These are phyloP conservation scores for Bufo bufo DNA, from an alignment of 2,113 vertebrate genomes.

Conservation along the genomic window DNA sequence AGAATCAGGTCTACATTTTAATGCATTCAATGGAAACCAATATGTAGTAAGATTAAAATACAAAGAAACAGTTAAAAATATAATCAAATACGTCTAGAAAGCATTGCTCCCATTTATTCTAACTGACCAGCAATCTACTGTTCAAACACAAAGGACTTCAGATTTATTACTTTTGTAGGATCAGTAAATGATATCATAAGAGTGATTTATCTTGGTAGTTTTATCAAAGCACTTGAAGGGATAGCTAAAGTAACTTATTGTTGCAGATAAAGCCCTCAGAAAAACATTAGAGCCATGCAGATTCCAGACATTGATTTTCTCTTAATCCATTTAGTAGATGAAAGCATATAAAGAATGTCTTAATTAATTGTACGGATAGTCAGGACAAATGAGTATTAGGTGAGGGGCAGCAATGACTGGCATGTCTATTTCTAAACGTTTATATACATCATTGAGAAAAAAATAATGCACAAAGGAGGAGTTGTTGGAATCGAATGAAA, in stretches of 20 bases:
- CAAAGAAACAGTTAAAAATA: not conserved
- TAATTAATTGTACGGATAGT: conserved; percentile 12
- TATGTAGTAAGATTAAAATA: not conserved
- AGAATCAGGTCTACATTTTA: not conserved
- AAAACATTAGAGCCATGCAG: conserved; percentile 11
- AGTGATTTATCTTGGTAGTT: conserved; percentile 26
- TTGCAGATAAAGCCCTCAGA: conserved; percentile 27
- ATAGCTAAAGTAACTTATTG: conserved; percentile 21
- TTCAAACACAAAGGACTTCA: not conserved
- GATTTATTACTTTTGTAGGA: conserved; percentile 11
- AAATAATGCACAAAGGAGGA: too few relatives aligned
- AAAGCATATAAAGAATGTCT: conserved; percentile 3
- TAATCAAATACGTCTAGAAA: not conserved
- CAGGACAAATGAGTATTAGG: not conserved
- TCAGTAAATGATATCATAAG: conserved; percentile 21
- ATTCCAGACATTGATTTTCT: conserved; percentile 37
- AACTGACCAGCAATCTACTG: not conserved
- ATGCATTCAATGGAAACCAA: not conserved
- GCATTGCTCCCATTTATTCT: not conserved
- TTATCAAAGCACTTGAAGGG: not conserved
- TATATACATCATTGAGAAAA: too few relatives aligned
- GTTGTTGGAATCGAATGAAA: too few relatives aligned
- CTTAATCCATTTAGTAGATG: conserved; percentile 12
- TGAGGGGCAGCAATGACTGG: not conserved
- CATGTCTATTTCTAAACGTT: not conserved